Conservation (phyloP, 2,888 invertebrate genomes). For the Melanostoma scalare region DNA sequence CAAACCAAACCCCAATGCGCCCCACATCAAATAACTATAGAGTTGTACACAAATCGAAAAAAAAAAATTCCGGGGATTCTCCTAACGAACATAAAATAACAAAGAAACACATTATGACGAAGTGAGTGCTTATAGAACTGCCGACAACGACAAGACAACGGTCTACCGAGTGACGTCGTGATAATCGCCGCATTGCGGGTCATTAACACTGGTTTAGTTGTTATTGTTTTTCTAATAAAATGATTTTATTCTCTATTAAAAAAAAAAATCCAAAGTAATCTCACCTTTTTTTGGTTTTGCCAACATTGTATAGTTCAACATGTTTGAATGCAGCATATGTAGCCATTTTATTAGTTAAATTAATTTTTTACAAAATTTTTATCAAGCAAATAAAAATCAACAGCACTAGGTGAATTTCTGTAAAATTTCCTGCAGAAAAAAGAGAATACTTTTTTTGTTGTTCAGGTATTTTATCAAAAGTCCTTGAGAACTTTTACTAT, state of each 20-base stretch:
- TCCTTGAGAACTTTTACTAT: conserved; percentile 34
- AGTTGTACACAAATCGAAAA: conserved; percentile 9
- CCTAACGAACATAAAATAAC: conserved; percentile 5
- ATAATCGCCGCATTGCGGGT: conserved; percentile 53
- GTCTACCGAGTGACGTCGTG: conserved; percentile 46
- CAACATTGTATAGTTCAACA: conserved; percentile 96
- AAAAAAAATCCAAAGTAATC: conserved; percentile 62
- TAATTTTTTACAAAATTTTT: conserved; percentile 32
- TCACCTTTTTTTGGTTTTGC: conserved; percentile 96
- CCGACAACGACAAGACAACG: conserved; percentile 18
- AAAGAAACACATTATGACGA: conserved; percentile 27
- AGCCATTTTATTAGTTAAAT: conserved; percentile 85
- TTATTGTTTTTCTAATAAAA: conserved; percentile 7
- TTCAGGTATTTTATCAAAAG: conserved; percentile 33
- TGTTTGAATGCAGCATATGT: conserved; percentile 96
- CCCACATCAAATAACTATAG: background rate
- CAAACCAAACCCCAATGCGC: conserved; percentile 42
- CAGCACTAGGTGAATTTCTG: conserved; percentile 49
- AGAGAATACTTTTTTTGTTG: conserved; percentile 32
- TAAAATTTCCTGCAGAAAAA: conserved; percentile 48
- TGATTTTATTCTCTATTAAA: conserved; percentile 11
- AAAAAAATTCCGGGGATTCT: conserved; percentile 34
- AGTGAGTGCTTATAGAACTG: conserved; percentile 20
- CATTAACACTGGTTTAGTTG: conserved; percentile 52
- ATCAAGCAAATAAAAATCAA: conserved; percentile 39